These are phyloP conservation scores for Capitulum mitella DNA, from an alignment of 2,888 invertebrate species.

Conservation along the genomic window DNA sequence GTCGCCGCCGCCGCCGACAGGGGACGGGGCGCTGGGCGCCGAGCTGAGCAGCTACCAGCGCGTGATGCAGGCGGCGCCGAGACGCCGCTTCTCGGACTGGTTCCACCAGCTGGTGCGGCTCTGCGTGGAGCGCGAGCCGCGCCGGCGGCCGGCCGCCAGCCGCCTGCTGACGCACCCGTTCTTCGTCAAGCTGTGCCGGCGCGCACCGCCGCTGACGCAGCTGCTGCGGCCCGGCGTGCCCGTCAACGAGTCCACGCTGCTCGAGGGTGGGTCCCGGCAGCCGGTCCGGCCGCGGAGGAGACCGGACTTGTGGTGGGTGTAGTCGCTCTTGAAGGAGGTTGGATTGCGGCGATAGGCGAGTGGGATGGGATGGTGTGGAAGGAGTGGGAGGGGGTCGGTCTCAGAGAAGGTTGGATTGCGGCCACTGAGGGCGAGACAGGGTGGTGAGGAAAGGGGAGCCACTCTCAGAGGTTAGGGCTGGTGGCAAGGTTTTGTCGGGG, in stretches of 20 bases:
- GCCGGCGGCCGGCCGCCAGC: conserved; percentile 59
- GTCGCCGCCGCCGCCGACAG: conserved; percentile 51
- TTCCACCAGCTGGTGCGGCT: conserved; percentile 70
- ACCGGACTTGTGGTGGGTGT: no score
- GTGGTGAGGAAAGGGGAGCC: no score
- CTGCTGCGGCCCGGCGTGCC: conserved; percentile 62
- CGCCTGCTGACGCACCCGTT: conserved; percentile 65
- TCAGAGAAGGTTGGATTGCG: no score
- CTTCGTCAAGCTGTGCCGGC: conserved; percentile 61
- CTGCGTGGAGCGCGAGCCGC: conserved; percentile 61
- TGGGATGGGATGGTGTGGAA: no score
- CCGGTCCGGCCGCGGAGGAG: not conserved
- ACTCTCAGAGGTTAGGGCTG: no score
- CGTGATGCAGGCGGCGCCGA: conserved; percentile 37
- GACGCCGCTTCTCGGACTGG: conserved; percentile 61
- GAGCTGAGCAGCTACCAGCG: conserved; percentile 41
- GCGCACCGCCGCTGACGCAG: conserved; percentile 53
- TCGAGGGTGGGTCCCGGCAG: not conserved
- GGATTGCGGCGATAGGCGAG: no score
- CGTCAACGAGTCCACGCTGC: conserved; percentile 40
- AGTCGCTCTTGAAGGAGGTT: no score
- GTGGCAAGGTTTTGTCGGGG: no score
- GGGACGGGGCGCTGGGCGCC: conserved; percentile 47
- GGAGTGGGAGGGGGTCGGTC: no score
- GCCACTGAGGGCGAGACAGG: no score